A percentile compares a stretch with the other conserved stretches of the same genome.
These are phyloP conservation scores for Chelmon rostratus DNA, from an alignment of 2,797 vertebrate species.

Conservation along the genomic window DNA sequence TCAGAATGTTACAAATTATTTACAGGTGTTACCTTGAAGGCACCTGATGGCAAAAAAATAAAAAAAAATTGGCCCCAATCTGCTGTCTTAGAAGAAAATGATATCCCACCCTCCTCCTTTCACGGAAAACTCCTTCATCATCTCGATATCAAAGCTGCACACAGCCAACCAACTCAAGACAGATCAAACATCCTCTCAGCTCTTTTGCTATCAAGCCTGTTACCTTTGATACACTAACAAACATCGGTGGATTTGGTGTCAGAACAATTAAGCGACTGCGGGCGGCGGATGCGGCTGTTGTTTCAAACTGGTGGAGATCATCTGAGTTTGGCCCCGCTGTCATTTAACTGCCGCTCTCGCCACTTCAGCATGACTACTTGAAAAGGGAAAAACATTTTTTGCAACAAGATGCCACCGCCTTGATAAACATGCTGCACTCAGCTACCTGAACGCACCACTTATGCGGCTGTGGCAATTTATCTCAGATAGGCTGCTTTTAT, in stretches of 20 bases:
- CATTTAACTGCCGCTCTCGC: conserved; percentile 4
- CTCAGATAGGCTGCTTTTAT: conserved; percentile 2
- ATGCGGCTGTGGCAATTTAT: conserved; percentile 10
- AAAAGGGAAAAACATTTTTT: background rate
- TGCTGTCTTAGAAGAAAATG: conserved; percentile 2
- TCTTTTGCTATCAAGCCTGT: background rate
- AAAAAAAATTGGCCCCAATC: background rate
- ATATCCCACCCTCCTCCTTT: conserved; percentile 11
- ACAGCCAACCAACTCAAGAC: conserved; percentile 10
- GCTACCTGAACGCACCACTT: conserved; percentile 6
- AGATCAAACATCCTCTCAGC: conserved; percentile 11
- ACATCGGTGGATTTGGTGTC: conserved; percentile 6
- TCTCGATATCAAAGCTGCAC: conserved; percentile 39
- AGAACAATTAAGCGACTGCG: conserved; percentile 28
- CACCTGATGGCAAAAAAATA: background rate
- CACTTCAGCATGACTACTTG: conserved; percentile 23
- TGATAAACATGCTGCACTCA: conserved; percentile 36
- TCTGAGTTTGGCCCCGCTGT: conserved; percentile 26
- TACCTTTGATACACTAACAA: conserved; percentile 42
- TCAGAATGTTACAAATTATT: conserved; percentile 12
- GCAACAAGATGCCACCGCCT: background rate
- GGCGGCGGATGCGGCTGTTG: background rate
- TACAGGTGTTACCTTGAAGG: conserved; percentile 26
- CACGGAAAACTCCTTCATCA: conserved; percentile 18
- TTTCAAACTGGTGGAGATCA: conserved; percentile 27